A percentile compares a stretch with the other conserved stretches of the same genome.
phyloP scores from a whole-genome alignment of 2,113 vertebrate species.

The Amphilophus citrinellus region DNA sequence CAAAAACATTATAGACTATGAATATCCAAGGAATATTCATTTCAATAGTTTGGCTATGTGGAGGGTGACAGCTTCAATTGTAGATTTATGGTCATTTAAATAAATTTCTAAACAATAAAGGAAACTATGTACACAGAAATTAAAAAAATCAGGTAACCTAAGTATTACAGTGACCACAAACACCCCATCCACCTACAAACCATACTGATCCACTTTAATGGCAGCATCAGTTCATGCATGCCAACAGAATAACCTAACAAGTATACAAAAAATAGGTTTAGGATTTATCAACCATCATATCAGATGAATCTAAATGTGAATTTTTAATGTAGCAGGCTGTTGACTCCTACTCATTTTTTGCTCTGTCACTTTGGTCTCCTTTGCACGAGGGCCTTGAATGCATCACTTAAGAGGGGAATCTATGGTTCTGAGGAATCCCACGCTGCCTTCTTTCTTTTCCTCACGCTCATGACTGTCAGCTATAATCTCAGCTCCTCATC shows the following conservation, averaged over 20 bases:
- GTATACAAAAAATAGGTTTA: background rate
- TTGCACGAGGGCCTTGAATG: background rate
- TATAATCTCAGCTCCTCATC: slow-evolving; percentile 53
- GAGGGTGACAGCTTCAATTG: too few species aligned
- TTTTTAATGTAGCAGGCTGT: background rate
- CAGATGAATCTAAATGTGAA: background rate
- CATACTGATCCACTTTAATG: too few species aligned
- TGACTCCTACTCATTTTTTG: background rate
- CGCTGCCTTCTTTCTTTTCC: slow-evolving; percentile 21
- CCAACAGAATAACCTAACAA: background rate
- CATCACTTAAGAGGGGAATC: background rate
- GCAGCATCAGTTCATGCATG: background rate
- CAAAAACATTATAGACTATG: too few species aligned
- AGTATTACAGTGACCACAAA: too few species aligned
- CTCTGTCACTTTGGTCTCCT: background rate
- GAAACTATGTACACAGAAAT: too few species aligned
- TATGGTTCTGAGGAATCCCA: slow-evolving; percentile 7
- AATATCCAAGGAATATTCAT: too few species aligned
- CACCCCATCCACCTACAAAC: too few species aligned
- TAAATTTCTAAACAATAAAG: too few species aligned
- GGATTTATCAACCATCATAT: background rate
- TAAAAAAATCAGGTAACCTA: too few species aligned
- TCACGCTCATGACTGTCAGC: slow-evolving; percentile 38
- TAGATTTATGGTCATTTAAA: too few species aligned
- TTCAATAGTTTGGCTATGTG: too few species aligned